Percentiles rank a stretch among this genome's conserved stretches.
Evolutionary conservation across 2,888 invertebrate genomes (phyloP).

Genomic region (Diloba caeruleocephala): DNA sequence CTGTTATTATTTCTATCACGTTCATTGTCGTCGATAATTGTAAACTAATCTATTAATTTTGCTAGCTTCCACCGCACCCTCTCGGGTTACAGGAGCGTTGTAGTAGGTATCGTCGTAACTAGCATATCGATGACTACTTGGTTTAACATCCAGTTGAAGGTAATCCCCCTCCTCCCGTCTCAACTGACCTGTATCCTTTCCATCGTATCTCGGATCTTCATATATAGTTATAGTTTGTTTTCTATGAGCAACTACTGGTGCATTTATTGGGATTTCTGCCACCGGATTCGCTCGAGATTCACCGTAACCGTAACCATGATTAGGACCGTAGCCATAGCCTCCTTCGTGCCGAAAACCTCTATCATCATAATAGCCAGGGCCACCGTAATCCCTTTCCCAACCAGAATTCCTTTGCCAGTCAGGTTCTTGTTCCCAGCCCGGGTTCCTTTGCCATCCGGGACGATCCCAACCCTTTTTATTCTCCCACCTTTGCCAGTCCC

Average conservation of each 20-base stretch:
- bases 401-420: constrained; percentile 52
- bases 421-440: constrained; percentile 62
- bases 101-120: constrained; percentile 84
- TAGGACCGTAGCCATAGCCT: constrained; percentile 78
- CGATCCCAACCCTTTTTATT: constrained; percentile 69
- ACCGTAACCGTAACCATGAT: constrained; percentile 80
- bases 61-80: constrained; percentile 78
- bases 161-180: constrained; percentile 80
- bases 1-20: constrained; percentile 13
- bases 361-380: constrained; percentile 81
- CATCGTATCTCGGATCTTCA: constrained; percentile 84
- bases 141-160: constrained; percentile 81
- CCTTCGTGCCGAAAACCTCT: constrained; percentile 79
- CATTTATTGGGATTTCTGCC: constrained; percentile 73
- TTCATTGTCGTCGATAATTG: constrained; percentile 81
- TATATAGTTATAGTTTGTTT: constrained; percentile 87
- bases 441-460: constrained; percentile 61
- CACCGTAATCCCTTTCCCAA: constrained; percentile 72
- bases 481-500: constrained; percentile 78
- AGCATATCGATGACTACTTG: constrained; percentile 82
- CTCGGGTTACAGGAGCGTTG: constrained; percentile 65
- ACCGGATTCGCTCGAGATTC: constrained; percentile 77
- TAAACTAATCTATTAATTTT: constrained; percentile 86
- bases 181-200: constrained; percentile 76
- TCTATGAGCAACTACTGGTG: constrained; percentile 80